Conservation (phyloP, 2,888 invertebrate genomes). For the Entomobrya multifasciata region DNA sequence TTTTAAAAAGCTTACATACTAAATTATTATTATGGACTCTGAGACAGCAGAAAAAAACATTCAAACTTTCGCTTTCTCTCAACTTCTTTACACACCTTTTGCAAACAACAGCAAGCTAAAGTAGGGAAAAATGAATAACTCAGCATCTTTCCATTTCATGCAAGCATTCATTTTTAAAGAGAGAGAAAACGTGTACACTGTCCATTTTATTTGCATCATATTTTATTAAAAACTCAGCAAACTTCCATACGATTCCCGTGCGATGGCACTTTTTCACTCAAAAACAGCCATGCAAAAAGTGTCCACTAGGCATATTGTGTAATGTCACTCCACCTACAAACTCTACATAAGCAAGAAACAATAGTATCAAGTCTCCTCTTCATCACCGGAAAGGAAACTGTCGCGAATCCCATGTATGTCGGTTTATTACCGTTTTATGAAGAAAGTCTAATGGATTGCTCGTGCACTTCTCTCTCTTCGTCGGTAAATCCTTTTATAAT, state of each 20-base stretch:
- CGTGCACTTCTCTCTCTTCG: constrained; percentile 25
- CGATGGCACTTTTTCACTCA: constrained; percentile 9
- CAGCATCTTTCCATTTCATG: constrained; percentile 3
- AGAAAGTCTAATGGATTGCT: constrained; percentile 73
- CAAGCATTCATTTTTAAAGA: not conserved
- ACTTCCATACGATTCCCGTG: not conserved
- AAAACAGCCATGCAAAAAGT: not conserved
- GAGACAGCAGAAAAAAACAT: constrained; percentile 28
- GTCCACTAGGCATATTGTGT: not conserved
- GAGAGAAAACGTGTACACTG: not conserved
- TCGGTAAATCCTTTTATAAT: constrained; percentile 74
- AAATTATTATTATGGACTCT: constrained; percentile 44
- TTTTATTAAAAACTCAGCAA: constrained; percentile 19
- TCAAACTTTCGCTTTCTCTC: constrained; percentile 47
- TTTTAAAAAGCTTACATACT: constrained; percentile 27
- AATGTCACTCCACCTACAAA: not conserved
- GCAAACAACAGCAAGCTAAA: no score
- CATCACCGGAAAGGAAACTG: constrained; percentile 33
- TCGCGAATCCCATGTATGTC: constrained; percentile 57
- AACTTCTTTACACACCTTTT: no score
- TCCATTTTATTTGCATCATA: constrained; percentile 38
- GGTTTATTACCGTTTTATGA: constrained; percentile 72
- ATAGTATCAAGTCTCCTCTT: constrained; percentile 57
- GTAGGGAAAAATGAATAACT: not conserved
- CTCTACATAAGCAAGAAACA: constrained; percentile 47